Percentiles rank a stretch among this genome's conserved stretches.
Evolutionary conservation across 2,797 vertebrate genomes (phyloP).

Genomic region (Malurus leucopterus): DNA sequence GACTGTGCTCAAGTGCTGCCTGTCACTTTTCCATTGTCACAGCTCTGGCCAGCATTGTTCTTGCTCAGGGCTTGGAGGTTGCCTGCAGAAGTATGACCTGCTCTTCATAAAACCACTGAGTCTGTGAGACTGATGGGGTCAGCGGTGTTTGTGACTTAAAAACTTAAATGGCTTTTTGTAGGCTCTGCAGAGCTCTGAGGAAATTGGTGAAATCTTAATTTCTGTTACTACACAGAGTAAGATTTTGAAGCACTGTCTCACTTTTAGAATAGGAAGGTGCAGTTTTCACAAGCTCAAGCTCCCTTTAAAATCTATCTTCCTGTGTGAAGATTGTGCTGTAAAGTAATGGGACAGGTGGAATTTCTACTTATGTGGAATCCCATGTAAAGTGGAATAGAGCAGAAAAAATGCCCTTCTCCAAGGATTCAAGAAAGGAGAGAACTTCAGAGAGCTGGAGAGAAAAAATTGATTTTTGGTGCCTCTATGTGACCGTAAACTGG

Average conservation of each 20-base stretch:
- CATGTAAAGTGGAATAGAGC: background rate
- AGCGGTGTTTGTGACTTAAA: background rate
- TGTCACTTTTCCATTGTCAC: background rate
- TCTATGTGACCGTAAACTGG: background rate
- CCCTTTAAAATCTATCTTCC: background rate
- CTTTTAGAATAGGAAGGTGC: background rate
- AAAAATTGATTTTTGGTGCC: background rate
- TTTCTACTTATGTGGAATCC: background rate
- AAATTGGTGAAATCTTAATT: background rate
- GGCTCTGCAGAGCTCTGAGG: background rate
- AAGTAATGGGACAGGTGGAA: background rate
- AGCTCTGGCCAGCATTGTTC: background rate
- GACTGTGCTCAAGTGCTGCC: background rate
- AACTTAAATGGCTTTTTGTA: background rate
- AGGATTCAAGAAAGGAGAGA: background rate
- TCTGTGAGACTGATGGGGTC: background rate
- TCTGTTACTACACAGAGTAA: background rate
- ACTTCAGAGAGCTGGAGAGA: background rate
- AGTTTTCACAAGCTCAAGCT: background rate
- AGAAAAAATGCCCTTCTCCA: background rate
- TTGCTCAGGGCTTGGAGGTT: background rate
- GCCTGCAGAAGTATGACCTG: background rate
- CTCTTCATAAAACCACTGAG: background rate
- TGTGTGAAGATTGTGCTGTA: background rate
- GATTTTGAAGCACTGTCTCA: background rate